A percentile compares a stretch with the other conserved stretches of the same genome.
These are phyloP conservation scores for Acropora yongei DNA, from an alignment of 64 coral and sea anemone species.

Conservation along the genomic window DNA sequence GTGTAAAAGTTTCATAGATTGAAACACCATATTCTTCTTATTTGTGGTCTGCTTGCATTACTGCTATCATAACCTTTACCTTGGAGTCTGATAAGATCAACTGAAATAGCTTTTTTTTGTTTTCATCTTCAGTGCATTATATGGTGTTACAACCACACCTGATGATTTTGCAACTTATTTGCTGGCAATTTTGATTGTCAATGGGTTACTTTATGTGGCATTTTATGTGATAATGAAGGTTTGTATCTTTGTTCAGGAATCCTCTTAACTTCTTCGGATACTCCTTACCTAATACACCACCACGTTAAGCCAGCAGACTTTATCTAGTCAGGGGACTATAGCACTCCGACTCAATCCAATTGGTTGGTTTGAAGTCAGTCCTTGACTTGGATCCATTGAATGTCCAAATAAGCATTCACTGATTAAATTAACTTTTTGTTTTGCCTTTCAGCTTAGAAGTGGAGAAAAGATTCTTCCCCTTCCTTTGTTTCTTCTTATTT, in stretches of 20 bases:
- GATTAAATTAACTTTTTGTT: not conserved
- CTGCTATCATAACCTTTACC: no score
- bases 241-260: not conserved
- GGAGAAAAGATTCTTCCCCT: constrained; percentile 73
- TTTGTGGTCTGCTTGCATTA: no score
- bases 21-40: no score
- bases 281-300: not conserved
- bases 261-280: not conserved
- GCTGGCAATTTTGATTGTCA: constrained; percentile 94
- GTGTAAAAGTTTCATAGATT: no score
- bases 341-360: no score
- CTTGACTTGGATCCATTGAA: no score
- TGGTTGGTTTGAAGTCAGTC: no score
- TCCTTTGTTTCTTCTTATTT: constrained; percentile 55
- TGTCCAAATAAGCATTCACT: no score
- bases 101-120: not conserved
- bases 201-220: constrained; percentile 91
- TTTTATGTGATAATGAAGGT: constrained; percentile 99
- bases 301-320: no score
- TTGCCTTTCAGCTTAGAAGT: constrained; percentile 69
- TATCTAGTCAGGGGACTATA: no score
- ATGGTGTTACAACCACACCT: constrained; percentile 81
- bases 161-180: constrained; percentile 98
- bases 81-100: no score
- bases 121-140: constrained; percentile 73